Conservation (phyloP, 2,797 vertebrate genomes). For the Pangasius djambal region DNA sequence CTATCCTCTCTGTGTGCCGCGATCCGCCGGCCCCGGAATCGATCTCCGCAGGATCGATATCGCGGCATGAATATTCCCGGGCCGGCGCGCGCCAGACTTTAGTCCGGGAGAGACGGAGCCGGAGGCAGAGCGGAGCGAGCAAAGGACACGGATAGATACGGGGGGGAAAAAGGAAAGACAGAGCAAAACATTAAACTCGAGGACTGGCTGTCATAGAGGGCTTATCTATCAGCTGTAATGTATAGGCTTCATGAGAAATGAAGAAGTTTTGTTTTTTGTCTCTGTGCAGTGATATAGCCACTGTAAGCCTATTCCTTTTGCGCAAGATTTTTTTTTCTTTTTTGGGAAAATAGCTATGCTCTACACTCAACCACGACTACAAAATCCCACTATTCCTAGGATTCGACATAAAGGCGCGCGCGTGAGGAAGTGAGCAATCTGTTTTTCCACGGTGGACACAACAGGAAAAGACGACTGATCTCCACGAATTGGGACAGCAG, state of each 20-base stretch:
- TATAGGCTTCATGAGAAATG: background rate
- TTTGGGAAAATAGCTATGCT: background rate
- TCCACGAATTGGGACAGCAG: background rate
- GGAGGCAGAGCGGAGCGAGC: constrained; percentile 67
- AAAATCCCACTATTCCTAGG: constrained; percentile 6
- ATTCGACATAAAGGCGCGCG: background rate
- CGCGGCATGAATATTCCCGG: constrained; percentile 91
- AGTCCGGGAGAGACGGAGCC: constrained; percentile 78
- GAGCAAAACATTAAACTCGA: background rate
- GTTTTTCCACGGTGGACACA: background rate
- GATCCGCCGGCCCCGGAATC: constrained; percentile 89
- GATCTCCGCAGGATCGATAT: constrained; percentile 93
- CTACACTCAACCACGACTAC: background rate
- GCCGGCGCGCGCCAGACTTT: constrained; percentile 76
- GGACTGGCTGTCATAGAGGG: background rate
- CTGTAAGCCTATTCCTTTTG: background rate
- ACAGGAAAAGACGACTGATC: background rate
- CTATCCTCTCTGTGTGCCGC: constrained; percentile 67
- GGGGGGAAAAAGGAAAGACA: background rate
- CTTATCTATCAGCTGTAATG: background rate
- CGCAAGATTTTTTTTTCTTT: background rate
- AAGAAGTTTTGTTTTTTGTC: background rate
- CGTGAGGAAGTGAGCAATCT: background rate
- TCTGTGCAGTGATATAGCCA: background rate
- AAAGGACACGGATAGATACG: background rate